Evolutionary conservation across 1,140 invertebrate species (phyloP).

Genomic region (Chironomus tepperi): DNA sequence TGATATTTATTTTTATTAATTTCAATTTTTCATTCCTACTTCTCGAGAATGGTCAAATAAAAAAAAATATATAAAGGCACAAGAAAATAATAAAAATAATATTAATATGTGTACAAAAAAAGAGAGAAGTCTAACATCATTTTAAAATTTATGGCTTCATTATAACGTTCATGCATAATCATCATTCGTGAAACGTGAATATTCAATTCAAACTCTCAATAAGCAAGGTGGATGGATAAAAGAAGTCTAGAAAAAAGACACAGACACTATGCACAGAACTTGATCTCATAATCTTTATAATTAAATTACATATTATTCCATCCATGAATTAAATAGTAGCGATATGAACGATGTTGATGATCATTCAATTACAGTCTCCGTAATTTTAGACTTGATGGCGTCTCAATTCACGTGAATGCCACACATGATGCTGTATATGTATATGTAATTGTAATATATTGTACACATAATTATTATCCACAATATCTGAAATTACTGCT

Average conservation of each 20-base stretch:
- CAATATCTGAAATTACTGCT: too few relatives aligned
- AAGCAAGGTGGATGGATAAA: background rate
- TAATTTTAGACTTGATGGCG: background rate
- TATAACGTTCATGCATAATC: conserved; percentile 8
- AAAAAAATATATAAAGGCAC: background rate
- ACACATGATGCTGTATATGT: background rate
- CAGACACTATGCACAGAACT: background rate
- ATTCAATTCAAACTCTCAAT: background rate
- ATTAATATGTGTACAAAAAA: too few relatives aligned
- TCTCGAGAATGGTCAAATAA: background rate
- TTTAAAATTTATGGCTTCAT: background rate
- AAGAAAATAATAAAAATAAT: background rate
- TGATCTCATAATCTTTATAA: too few relatives aligned
- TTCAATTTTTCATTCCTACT: background rate
- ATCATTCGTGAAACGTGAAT: background rate
- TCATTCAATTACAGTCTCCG: background rate
- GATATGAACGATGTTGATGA: background rate
- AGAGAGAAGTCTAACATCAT: conserved; percentile 12
- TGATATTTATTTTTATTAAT: conserved; percentile 15
- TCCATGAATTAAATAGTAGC: background rate
- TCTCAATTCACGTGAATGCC: background rate
- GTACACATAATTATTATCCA: too few relatives aligned
- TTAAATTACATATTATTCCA: too few relatives aligned
- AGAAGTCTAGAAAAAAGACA: background rate
- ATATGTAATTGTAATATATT: too few relatives aligned